Evolutionary conservation across 1,140 invertebrate genomes (phyloP), one percentile per base, ranked within the genome.

Genomic region (Ostrea edulis): DNA sequence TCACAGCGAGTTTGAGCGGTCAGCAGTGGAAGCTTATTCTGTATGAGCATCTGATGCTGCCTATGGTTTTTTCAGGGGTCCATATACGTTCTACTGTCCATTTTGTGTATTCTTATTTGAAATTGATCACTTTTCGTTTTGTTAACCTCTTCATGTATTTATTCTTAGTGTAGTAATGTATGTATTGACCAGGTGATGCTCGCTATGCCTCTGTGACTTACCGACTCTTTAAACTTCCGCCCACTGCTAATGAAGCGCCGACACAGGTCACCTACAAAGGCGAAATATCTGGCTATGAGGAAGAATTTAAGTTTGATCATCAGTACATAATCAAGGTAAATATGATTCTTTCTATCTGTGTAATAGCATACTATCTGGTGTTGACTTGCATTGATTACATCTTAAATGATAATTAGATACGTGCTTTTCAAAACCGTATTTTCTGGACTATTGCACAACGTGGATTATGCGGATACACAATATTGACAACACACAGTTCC

Each of bases 201-300:
- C 90, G 88, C 65, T 94, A 93, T 91, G 92, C 91, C 35, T 94
- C 93, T 12, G 93, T 89, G 11, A 93, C 92, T 11, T 94, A 93
- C 88, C 89, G 93, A n/a, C 89, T 94, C 62, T 93, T 94, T 82
- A 94, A 94, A 77, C 86, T 94, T 52, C 93, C 93, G 8, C 22
- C 52, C 0, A 77, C 82, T 22, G 14, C 35, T 8, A 68, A 88
- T 12, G 25, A 83, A 11, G 12, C 12, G 22, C 52, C 84, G 25
- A 83, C 65, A 81, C 88, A 91, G 53, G 92, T 92, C 25, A 91
- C 91, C 35, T 94, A 94, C 87, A 91, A 91, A 35, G 93, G 93
- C 52, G 89, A 90, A 11, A 91, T 94, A 68, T 44, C 86, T 17
- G 92, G 91, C 8, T 89, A 85, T 87, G 91, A 92, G 62, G 87